phyloP scores from a whole-genome alignment of 2,113 vertebrate species.

The Pseudonaja textilis region DNA sequence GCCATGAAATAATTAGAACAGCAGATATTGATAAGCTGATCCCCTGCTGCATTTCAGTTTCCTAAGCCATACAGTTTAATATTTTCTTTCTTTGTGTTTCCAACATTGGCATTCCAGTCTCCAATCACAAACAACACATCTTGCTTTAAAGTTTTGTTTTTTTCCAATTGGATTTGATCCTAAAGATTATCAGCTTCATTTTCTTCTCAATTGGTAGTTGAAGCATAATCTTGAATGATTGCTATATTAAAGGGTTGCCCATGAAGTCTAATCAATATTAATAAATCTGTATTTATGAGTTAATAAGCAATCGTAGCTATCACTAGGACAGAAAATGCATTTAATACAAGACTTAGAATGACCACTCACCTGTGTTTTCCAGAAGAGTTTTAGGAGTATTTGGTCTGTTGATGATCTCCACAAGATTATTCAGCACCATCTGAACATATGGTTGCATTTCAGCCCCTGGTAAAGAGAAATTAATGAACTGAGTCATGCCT shows the following conservation, averaged over 20 bases:
- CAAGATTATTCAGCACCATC: slow-evolving; percentile 89
- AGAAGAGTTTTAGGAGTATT: slow-evolving; percentile 94
- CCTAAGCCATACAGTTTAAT: neutral
- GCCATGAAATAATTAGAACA: neutral
- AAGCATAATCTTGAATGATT: neutral
- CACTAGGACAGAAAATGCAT: neutral
- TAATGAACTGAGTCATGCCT: neutral
- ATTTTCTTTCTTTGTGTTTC: neutral
- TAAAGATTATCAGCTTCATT: neutral
- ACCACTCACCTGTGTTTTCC: slow-evolving; percentile 86
- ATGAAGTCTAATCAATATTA: neutral
- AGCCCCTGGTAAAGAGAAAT: slow-evolving; percentile 71
- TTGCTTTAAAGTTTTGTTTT: neutral
- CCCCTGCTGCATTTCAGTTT: neutral
- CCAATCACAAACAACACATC: neutral
- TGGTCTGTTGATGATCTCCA: slow-evolving; percentile 94
- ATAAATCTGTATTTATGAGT: neutral
- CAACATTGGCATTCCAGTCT: neutral
- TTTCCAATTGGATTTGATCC: neutral
- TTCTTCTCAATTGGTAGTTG: neutral
- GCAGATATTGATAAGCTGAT: neutral
- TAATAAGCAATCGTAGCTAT: neutral
- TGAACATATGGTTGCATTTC: slow-evolving; percentile 95
- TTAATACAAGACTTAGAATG: neutral
- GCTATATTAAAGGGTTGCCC: neutral